Conservation (phyloP, 1,140 invertebrate genomes). For the Drosophila setifemur region DNA sequence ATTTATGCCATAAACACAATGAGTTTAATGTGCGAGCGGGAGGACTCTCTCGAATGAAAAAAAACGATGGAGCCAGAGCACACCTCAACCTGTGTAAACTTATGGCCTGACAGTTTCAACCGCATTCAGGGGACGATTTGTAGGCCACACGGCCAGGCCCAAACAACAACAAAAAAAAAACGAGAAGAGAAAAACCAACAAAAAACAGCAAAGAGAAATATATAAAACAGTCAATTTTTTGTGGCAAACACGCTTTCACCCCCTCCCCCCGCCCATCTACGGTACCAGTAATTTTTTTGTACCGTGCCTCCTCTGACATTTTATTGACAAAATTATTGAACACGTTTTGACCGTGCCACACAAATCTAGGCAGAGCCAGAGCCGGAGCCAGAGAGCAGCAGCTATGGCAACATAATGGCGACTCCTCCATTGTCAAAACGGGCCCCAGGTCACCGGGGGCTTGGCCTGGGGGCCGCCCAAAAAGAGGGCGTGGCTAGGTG, state of each 20-base stretch:
- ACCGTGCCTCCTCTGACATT: slow-evolving; percentile 43
- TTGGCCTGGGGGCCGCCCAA: too few species aligned
- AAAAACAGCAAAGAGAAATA: slow-evolving; percentile 23
- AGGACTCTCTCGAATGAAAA: slow-evolving; percentile 6
- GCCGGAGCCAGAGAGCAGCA: too few species aligned
- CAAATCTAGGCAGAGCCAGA: slow-evolving; percentile 48
- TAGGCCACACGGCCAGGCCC: slow-evolving; percentile 48
- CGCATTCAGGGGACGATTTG: slow-evolving; percentile 73
- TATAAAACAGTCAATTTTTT: slow-evolving; percentile 46
- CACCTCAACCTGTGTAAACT: slow-evolving; percentile 56
- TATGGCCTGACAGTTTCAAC: slow-evolving; percentile 58
- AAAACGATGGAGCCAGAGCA: slow-evolving; percentile 5
- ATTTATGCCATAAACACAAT: slow-evolving; percentile 81
- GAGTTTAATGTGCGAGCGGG: slow-evolving; percentile 69
- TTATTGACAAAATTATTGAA: slow-evolving; percentile 80
- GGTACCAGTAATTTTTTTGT: too few species aligned
- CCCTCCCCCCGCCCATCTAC: neutral
- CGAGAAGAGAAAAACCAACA: neutral
- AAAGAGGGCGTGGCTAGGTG: slow-evolving; percentile 17
- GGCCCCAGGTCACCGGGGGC: neutral
- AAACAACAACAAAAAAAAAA: slow-evolving; percentile 18
- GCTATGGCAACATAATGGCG: slow-evolving; percentile 41
- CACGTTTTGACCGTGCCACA: slow-evolving; percentile 64
- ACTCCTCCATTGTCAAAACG: slow-evolving; percentile 7
- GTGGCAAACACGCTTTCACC: slow-evolving; percentile 23